A percentile compares a stretch with the other conserved stretches of the same genome.
Evolutionary conservation across 2,113 vertebrate species (phyloP).

Genomic region (Indri indri): DNA sequence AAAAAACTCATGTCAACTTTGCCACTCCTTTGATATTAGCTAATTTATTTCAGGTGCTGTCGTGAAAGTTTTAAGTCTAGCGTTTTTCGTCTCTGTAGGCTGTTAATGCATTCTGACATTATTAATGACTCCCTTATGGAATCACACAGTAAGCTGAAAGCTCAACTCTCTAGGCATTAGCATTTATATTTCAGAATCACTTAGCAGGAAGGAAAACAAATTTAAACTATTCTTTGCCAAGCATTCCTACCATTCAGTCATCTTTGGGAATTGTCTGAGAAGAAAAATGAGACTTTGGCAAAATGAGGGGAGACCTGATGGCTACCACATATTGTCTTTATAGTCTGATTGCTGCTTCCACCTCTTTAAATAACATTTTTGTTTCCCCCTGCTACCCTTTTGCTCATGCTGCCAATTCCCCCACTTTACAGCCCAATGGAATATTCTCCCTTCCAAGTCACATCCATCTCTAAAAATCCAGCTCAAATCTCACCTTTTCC

Average conservation of each 20-base stretch:
- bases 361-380: neutral
- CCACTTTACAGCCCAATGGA: neutral
- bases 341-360: neutral
- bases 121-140: slow-evolving; percentile 88
- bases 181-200: slow-evolving; percentile 89
- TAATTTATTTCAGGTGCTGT: slow-evolving; percentile 54
- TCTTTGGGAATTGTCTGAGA: slow-evolving; percentile 16
- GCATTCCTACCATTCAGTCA: neutral
- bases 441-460: neutral
- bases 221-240: slow-evolving; percentile 39
- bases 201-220: slow-evolving; percentile 74
- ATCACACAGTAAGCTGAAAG: slow-evolving; percentile 86
- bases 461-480: neutral
- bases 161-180: slow-evolving; percentile 83
- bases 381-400: neutral
- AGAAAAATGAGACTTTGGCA: neutral
- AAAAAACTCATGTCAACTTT: neutral
- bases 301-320: neutral
- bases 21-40: slow-evolving; percentile 2
- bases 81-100: slow-evolving; percentile 77
- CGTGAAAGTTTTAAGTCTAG: slow-evolving; percentile 31
- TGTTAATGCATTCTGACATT: slow-evolving; percentile 87
- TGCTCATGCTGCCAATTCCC: neutral
- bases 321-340: neutral
- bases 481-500: slow-evolving; percentile 5